These are phyloP conservation scores for Bellardia pandia DNA, from an alignment of 2,888 invertebrate genomes.

Conservation along the genomic window DNA sequence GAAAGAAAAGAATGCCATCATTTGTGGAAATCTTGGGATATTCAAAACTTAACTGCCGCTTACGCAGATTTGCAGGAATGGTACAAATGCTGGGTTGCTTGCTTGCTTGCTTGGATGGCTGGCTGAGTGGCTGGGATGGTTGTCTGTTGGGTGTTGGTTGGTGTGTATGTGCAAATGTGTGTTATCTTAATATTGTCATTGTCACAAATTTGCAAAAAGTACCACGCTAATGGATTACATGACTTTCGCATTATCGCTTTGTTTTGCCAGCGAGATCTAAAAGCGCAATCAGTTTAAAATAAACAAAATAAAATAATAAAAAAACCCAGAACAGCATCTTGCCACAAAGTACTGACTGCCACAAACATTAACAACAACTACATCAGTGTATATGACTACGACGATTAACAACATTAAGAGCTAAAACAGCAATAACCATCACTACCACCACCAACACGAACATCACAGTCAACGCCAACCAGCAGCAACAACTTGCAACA, in stretches of 20 bases:
- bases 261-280: slow-evolving; percentile 79
- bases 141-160: slow-evolving; percentile 31
- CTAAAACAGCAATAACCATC: slow-evolving; percentile 45
- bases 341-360: slow-evolving; percentile 41
- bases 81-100: slow-evolving; percentile 5
- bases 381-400: neutral
- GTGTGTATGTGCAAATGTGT: slow-evolving; percentile 75
- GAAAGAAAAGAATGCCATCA: slow-evolving; percentile 57
- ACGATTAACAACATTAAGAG: slow-evolving; percentile 46
- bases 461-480: slow-evolving; percentile 58
- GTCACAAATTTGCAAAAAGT: slow-evolving; percentile 83
- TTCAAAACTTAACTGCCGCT: slow-evolving; percentile 37
- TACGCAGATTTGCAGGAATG: slow-evolving; percentile 33
- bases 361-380: slow-evolving; percentile 44
- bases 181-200: slow-evolving; percentile 85
- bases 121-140: neutral
- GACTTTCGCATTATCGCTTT: slow-evolving; percentile 85
- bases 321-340: slow-evolving; percentile 36
- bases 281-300: slow-evolving; percentile 73
- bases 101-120: neutral
- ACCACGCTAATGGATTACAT: slow-evolving; percentile 84
- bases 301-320: slow-evolving; percentile 31
- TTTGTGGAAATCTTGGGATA: slow-evolving; percentile 54
- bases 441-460: slow-evolving; percentile 21
- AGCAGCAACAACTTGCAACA: slow-evolving; percentile 48